Conservation (phyloP, 92 coral and sea anemone genomes). For the Porites divaricata region DNA sequence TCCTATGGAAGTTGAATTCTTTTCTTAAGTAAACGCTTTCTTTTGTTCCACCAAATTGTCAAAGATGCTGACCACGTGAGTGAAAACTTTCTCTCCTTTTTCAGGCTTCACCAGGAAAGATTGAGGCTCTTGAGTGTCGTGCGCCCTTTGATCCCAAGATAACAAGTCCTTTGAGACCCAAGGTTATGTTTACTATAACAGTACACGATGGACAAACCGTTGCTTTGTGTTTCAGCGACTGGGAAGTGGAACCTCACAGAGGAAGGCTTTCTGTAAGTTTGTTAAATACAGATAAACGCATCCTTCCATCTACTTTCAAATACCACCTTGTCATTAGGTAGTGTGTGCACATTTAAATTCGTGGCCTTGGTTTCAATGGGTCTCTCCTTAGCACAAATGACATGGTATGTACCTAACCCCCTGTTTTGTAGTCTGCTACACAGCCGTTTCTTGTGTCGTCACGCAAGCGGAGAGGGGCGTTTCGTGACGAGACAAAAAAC, state of each 20-base stretch:
- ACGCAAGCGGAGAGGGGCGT: no score
- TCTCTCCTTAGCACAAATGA: no score
- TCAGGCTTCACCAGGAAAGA: slow-evolving; percentile 63
- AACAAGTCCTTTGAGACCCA: slow-evolving; percentile 47
- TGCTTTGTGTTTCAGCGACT: slow-evolving; percentile 36
- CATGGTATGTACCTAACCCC: no score
- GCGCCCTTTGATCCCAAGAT: slow-evolving; percentile 61
- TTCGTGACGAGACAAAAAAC: no score
- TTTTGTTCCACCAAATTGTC: no score
- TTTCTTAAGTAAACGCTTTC: no score
- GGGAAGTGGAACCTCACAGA: slow-evolving; percentile 38
- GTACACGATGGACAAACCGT: slow-evolving; percentile 30
- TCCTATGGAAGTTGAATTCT: no score
- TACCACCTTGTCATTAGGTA: no score
- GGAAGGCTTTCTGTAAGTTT: slow-evolving; percentile 47
- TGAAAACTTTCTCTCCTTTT: not conserved
- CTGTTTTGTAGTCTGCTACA: no score
- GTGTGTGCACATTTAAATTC: no score
- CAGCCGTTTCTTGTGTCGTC: no score
- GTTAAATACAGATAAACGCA: not conserved
- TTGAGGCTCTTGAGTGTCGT: slow-evolving; percentile 65
- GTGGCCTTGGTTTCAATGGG: no score
- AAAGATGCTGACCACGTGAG: not conserved
- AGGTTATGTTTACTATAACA: slow-evolving; percentile 59
- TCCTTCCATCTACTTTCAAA: not conserved